phyloP scores from a whole-genome alignment of 2,797 vertebrate species.

The Astyanax mexicanus region DNA sequence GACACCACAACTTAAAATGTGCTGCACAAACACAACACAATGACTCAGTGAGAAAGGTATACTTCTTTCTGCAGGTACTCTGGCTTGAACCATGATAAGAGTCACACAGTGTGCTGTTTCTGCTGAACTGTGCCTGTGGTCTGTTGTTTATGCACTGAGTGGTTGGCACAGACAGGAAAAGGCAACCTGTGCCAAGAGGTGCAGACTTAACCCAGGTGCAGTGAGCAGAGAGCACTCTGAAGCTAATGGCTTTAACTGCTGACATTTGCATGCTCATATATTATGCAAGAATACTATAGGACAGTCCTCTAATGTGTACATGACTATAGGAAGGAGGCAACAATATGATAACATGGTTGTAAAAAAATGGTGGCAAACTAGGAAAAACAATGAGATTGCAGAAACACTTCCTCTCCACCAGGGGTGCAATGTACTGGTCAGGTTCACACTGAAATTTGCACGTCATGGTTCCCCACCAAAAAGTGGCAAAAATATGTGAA shows the following conservation, averaged over 20 bases:
- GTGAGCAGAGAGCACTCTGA: slow-evolving; percentile 30
- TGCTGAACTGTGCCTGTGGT: not conserved
- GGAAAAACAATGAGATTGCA: not conserved
- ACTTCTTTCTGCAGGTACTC: not conserved
- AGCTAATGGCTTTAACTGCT: not conserved
- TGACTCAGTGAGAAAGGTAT: not conserved
- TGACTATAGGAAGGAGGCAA: not conserved
- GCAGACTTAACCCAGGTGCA: slow-evolving; percentile 42
- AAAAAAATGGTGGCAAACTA: not conserved
- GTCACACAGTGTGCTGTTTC: not conserved
- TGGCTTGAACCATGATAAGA: not conserved
- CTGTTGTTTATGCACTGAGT: slow-evolving; percentile 44
- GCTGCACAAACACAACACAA: not conserved
- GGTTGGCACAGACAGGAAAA: slow-evolving; percentile 30
- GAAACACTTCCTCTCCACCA: no score
- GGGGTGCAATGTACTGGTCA: no score
- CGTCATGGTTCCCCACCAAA: no score
- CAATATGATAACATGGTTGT: not conserved
- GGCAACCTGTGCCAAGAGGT: slow-evolving; percentile 45
- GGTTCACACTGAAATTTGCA: no score
- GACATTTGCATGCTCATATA: not conserved
- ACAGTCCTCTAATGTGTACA: not conserved
- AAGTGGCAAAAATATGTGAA: no score
- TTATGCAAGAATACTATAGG: not conserved
- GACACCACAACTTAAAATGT: not conserved